Percentiles rank a stretch among this genome's conserved stretches.
Conservation (phyloP, 2,797 vertebrate species). For the Merluccius polli region DNA sequence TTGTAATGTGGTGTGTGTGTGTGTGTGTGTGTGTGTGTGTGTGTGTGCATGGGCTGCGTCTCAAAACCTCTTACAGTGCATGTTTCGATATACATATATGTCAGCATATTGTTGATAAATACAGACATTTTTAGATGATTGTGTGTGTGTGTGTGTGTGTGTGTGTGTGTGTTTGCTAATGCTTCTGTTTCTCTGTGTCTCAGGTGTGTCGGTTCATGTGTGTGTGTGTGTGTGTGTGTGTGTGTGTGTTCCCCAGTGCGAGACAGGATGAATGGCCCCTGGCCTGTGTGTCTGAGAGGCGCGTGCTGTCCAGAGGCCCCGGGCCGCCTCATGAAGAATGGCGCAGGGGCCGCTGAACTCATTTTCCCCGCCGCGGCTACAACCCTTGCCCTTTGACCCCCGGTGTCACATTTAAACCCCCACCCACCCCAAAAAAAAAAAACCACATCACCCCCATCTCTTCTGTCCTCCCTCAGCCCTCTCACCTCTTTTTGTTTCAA, state of each 20-base stretch:
- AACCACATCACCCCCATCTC: conserved; percentile 30
- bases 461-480: conserved; percentile 24
- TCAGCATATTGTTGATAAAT: background rate
- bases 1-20: background rate
- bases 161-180: background rate
- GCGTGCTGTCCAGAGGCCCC: conserved; percentile 25
- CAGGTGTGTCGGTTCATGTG: background rate
- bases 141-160: background rate
- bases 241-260: conserved; percentile 3
- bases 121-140: background rate
- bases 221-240: conserved; percentile 20
- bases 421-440: conserved; percentile 49
- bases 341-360: conserved; percentile 62
- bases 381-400: conserved; percentile 67
- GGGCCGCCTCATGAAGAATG: conserved; percentile 52
- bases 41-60: background rate
- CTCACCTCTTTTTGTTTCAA: conserved; percentile 70
- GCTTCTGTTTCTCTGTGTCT: background rate
- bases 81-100: background rate
- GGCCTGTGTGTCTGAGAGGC: conserved; percentile 18
- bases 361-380: conserved; percentile 68
- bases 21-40: no score
- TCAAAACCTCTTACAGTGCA: background rate
- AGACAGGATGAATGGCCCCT: background rate
- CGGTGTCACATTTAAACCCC: conserved; percentile 53